Percentiles rank a stretch among this genome's conserved stretches.
These are phyloP conservation scores for Cirrhinus mrigala DNA, from an alignment of 2,797 vertebrate species.

Conservation along the genomic window DNA sequence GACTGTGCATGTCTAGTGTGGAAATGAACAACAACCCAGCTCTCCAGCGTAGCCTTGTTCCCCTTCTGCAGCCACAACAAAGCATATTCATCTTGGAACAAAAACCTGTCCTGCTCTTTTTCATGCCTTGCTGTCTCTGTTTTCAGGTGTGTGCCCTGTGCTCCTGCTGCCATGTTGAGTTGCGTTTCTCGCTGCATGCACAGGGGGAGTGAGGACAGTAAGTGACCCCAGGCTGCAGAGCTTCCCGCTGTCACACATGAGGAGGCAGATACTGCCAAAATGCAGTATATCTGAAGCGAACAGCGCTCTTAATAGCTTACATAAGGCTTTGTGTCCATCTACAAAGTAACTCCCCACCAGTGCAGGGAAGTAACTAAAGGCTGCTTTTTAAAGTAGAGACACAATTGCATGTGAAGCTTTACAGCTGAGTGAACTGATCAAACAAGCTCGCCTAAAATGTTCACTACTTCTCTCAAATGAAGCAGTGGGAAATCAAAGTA, in stretches of 20 bases:
- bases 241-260: constrained; percentile 42
- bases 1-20: neutral
- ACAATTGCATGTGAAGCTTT: neutral
- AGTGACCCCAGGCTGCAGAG: constrained; percentile 43
- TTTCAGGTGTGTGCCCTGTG: constrained; percentile 23
- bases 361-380: neutral
- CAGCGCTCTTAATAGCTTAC: constrained; percentile 33
- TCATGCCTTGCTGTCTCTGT: neutral
- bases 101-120: constrained; percentile 13
- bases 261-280: constrained; percentile 24
- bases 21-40: neutral
- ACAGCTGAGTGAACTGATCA: neutral
- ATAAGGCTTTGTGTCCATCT: constrained; percentile 25
- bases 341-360: neutral
- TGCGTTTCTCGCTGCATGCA: constrained; percentile 26
- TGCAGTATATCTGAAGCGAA: constrained; percentile 35
- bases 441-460: neutral
- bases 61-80: constrained; percentile 33
- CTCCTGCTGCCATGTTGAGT: constrained; percentile 36
- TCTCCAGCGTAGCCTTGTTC: neutral
- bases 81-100: constrained; percentile 12
- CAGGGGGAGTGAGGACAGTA: constrained; percentile 35
- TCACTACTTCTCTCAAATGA: neutral
- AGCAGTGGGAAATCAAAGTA: neutral
- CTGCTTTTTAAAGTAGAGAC: neutral